Evolutionary conservation across 2,888 invertebrate species (phyloP), one percentile per base, ranked within the genome.

Genomic region (Coenonympha glycerion): DNA sequence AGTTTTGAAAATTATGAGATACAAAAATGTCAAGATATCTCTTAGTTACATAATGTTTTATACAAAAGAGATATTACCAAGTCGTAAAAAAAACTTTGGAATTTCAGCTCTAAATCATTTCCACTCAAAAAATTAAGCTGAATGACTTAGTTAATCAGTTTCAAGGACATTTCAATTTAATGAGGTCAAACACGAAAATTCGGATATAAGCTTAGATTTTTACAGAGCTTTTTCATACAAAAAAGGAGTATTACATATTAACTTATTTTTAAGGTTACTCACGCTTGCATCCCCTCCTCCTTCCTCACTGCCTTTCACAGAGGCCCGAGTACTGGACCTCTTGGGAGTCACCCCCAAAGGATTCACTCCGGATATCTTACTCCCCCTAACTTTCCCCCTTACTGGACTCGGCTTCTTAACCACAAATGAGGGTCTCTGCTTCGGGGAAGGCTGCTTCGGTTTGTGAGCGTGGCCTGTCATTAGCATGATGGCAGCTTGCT

Each of bases 401-500:
- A 39, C 24, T 9, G 39, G 15, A 22, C 39, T 24, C 22, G 39
- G 24, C 9, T 13, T 39, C 24, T 15, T 24, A 13, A 24, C 22
- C 4, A 39, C 15, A 9, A 24, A 39, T 8, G 22, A 24, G 2
- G 39, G 39, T 5, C 39, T 39, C 11, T n/a, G 36, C 22, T 37
- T 37, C 6, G 19, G 19, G 1, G 36, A 5, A 1, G 37, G 13
- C 8, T 36, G 34, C 49, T 64, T 67, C 0, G 62, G 48, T 37
- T 68, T 71, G 1, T 79, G 73, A 15, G 79, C 73, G 68, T 79
- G 82, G 1, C 86, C 78, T 6, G 87, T 71, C 79, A 88, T 81
- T 47, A 85, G 60, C 73, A 85, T 73, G 26, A 88, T 67, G 1
- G 87, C 88, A 1, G 82, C 86, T 59, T 77, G 85, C 56, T 88